These are phyloP conservation scores for Cephus runcator DNA, from an alignment of 2,888 invertebrate genomes.

Conservation along the genomic window DNA sequence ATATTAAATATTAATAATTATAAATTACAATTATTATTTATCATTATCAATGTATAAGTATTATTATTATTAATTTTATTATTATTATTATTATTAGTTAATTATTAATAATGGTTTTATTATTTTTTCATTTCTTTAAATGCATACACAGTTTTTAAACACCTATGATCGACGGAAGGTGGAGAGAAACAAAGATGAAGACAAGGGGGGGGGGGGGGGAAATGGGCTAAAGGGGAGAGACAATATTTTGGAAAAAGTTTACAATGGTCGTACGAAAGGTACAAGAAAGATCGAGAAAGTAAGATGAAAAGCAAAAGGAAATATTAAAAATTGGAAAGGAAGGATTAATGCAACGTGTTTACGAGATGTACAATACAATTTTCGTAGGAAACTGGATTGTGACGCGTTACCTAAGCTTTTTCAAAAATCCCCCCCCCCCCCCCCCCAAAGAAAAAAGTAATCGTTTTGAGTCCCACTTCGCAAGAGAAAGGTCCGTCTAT, in stretches of 20 bases:
- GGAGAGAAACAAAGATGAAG: conserved; percentile 16
- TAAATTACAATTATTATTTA: conserved; percentile 25
- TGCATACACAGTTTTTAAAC: conserved; percentile 54
- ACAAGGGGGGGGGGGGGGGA: neutral
- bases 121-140: conserved; percentile 44
- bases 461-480: conserved; percentile 10
- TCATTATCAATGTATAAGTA: conserved; percentile 34
- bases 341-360: neutral
- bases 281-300: neutral
- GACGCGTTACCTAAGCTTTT: neutral
- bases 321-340: neutral
- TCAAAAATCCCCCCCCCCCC: neutral
- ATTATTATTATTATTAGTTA: conserved; percentile 36
- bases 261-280: neutral
- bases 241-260: conserved; percentile 1
- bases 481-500: neutral
- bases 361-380: neutral
- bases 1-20: conserved; percentile 59
- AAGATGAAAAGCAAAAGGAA: neutral
- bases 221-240: conserved; percentile 14
- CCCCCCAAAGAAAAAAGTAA: conserved; percentile 16
- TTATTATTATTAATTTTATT: conserved; percentile 32
- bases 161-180: conserved; percentile 42
- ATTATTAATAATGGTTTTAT: conserved; percentile 51
- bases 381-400: neutral